Conservation (phyloP, 2,888 invertebrate species). For the Torymus texanus region DNA sequence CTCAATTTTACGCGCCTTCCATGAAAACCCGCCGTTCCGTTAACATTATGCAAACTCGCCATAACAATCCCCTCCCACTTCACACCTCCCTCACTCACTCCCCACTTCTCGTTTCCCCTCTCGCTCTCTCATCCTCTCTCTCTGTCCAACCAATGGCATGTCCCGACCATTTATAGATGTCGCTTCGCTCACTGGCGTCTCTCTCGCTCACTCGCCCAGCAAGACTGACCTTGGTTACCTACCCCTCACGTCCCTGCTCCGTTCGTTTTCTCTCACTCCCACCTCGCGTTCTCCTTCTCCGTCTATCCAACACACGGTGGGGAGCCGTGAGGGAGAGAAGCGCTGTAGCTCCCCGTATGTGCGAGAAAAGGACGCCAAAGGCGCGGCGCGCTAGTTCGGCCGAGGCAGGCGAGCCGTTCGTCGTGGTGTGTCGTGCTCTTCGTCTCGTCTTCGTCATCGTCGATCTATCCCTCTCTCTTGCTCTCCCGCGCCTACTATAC, state of each 20-base stretch:
- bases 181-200: conserved; percentile 24
- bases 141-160: conserved; percentile 11
- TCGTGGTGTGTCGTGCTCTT: too few species aligned
- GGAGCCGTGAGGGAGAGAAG: conserved; percentile 2
- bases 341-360: conserved; percentile 55
- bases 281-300: conserved; percentile 2
- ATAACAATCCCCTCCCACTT: neutral
- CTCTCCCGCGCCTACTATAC: neutral
- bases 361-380: conserved; percentile 46
- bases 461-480: conserved; percentile 26
- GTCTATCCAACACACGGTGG: neutral
- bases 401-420: neutral
- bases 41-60: neutral
- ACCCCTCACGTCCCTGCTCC: neutral
- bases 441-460: neutral
- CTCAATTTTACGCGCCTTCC: neutral
- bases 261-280: conserved; percentile 10
- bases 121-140: neutral
- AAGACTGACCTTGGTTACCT: conserved; percentile 23
- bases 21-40: neutral
- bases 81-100: neutral
- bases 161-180: neutral
- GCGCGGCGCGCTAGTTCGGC: neutral
- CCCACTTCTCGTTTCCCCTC: neutral
- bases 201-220: conserved; percentile 1